These are phyloP conservation scores for Poecile montanus DNA, from an alignment of 2,797 vertebrate species.

Conservation along the genomic window DNA sequence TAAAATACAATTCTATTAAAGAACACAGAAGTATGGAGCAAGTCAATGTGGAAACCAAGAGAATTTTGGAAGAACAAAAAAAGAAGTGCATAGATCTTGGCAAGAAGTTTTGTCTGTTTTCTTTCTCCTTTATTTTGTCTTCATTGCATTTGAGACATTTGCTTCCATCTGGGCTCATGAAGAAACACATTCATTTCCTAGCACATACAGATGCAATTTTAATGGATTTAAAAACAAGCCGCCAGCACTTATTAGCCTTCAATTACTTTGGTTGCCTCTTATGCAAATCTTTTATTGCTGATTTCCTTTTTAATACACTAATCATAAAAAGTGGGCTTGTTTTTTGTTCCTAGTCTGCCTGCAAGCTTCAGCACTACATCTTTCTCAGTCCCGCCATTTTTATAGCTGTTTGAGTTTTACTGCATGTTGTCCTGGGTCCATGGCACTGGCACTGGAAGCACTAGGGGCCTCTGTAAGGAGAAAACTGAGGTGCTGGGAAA, in stretches of 20 bases:
- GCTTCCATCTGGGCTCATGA: not conserved
- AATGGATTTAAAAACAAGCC: not conserved
- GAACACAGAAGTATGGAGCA: not conserved
- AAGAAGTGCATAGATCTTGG: not conserved
- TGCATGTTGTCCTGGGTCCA: fast-evolving
- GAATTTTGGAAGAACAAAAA: not conserved
- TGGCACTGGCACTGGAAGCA: not conserved
- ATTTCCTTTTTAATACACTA: not conserved
- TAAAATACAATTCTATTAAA: not conserved
- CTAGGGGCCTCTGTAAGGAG: not conserved
- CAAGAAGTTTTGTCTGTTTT: not conserved
- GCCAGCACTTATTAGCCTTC: not conserved
- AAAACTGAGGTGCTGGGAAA: not conserved
- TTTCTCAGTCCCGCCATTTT: not conserved
- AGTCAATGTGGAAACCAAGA: not conserved
- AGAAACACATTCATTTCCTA: not conserved
- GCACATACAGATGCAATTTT: not conserved
- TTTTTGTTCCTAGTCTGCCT: not conserved
- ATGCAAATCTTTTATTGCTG: not conserved
- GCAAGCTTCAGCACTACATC: not conserved
- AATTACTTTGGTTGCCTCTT: not conserved
- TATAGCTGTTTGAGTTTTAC: not conserved
- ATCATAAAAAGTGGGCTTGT: not conserved
- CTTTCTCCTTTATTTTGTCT: not conserved
- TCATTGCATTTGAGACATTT: not conserved